Evolutionary conservation across 2,888 invertebrate species (phyloP), one percentile per base, ranked within the genome.

Genomic region (Pachydiplax longipennis): DNA sequence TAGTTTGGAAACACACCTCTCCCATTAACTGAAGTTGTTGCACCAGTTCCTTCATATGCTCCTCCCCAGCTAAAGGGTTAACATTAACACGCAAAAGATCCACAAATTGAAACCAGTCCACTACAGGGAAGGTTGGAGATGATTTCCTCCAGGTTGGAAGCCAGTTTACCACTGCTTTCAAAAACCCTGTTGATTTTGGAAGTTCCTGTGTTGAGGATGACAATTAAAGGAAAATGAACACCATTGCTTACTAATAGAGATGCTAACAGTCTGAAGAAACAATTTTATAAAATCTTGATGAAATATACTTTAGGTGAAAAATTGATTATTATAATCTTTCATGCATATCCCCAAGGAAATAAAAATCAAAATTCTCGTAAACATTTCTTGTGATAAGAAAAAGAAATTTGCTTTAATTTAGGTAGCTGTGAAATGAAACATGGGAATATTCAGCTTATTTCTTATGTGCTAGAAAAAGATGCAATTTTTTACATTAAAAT

Each of bases 11-110:
- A 73, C 73, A 4, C 92, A 96, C 96, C 94, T 96, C 96, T 92
- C 96, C 96, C 94, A 96, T 95, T 37, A 95, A 93, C 93, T 96
- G 96, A 90, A 96, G 94, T 93, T 96, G 96, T 92, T 95, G 95
- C 65, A 96, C 94, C 48, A 96, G 93, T 92, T 96, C 95, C 91
- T 95, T 94, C 92, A 96, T 95, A 93, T 96, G 96, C 40, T 95
- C 95, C 92, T 96, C 96, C 31, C 95, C 95, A 10, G 96, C 96
- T 91, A 96, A 93, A 25, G 96, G 95, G 93, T 96, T 96, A 44
- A 96, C 95, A 92, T 96, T 95, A 73, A 93, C 93, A 91, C 95
- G 94, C 73, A 96, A 93, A 92, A 95, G 93, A 80, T 95, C 95
- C 31, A 95, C 94, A 93, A 96, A 96, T 91, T 94, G 94, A 40